These are phyloP conservation scores for Lacerta agilis DNA, from an alignment of 2,797 vertebrate species.

Conservation along the genomic window DNA sequence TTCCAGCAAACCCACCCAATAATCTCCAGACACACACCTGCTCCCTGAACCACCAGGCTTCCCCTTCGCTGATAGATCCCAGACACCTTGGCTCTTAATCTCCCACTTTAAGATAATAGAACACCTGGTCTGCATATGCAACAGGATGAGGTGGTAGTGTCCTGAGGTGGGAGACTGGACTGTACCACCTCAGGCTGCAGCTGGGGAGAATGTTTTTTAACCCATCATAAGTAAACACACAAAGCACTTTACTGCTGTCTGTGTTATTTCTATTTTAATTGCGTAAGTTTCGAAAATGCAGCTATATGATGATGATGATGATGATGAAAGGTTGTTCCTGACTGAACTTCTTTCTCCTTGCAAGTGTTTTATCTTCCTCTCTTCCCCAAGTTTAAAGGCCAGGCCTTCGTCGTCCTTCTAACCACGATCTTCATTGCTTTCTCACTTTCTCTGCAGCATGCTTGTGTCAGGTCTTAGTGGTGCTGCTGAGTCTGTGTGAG, in stretches of 20 bases:
- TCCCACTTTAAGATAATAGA: not conserved
- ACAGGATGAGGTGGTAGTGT: not conserved
- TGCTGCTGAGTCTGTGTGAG: conserved; percentile 55
- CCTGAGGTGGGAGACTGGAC: not conserved
- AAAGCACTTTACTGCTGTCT: not conserved
- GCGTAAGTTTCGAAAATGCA: too few relatives aligned
- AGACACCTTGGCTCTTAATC: not conserved
- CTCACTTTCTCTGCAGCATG: conserved; percentile 33
- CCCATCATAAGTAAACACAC: too few relatives aligned
- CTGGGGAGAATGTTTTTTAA: too few relatives aligned
- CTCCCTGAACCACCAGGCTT: not conserved
- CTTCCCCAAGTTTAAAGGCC: not conserved
- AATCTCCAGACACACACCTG: not conserved
- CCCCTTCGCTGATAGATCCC: not conserved
- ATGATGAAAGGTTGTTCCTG: not conserved
- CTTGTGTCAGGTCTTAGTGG: conserved; percentile 52
- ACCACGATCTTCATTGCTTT: not conserved
- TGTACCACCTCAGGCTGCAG: not conserved
- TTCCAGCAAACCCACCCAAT: not conserved
- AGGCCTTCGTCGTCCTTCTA: not conserved
- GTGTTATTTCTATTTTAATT: too few relatives aligned
- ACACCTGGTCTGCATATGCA: not conserved
- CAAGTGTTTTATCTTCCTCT: not conserved
- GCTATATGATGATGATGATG: not conserved
- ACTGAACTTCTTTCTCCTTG: not conserved